Conservation (phyloP, 2,888 invertebrate species). For the Lamellibrachia columna region DNA sequence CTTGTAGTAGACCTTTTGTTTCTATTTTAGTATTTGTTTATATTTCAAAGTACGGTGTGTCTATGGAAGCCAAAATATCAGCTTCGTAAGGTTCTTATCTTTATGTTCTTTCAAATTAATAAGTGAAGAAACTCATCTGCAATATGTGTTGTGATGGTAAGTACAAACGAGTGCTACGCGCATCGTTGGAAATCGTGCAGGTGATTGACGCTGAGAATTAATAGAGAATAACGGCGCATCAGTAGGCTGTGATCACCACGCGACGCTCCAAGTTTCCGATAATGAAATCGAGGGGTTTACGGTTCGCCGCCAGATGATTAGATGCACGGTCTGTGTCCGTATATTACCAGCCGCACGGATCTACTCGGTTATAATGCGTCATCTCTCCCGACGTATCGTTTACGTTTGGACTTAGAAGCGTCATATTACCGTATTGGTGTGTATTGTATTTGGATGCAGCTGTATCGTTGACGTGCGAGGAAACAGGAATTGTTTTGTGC, state of each 20-base stretch:
- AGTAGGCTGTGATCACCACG: not conserved
- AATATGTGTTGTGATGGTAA: not conserved
- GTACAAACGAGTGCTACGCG: not conserved
- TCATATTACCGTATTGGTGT: not conserved
- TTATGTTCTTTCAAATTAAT: not conserved
- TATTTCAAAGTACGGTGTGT: no score
- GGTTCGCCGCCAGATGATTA: not conserved
- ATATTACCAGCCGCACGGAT: not conserved
- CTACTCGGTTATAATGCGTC: not conserved
- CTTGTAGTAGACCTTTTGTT: no score
- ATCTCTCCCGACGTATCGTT: not conserved
- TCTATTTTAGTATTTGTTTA: no score
- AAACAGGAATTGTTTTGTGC: not conserved
- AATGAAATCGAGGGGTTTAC: not conserved
- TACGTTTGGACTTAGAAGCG: not conserved
- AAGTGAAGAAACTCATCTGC: not conserved
- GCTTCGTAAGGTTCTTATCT: no score
- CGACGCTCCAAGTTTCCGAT: conserved; percentile 8
- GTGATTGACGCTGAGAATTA: not conserved
- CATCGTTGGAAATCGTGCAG: not conserved
- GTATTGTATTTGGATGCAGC: not conserved
- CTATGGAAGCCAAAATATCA: no score
- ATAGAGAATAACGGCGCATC: not conserved
- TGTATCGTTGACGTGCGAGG: not conserved
- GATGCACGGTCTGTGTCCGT: not conserved